Base-by-base conservation (phyloP, 2,113 vertebrate genomes). In the Hoplias malabaricus region DNA sequence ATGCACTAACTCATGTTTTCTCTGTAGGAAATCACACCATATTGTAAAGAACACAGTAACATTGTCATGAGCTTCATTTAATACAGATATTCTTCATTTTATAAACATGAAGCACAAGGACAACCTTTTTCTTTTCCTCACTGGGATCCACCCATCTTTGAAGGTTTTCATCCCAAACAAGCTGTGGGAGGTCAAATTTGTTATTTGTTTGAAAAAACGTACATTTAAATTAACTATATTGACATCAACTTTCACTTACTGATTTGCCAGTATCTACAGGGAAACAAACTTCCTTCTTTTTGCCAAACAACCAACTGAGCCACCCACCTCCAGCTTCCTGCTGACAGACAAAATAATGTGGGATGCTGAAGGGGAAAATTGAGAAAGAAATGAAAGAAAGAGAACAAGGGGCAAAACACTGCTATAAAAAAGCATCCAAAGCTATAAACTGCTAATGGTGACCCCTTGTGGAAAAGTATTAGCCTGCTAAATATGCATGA, bases 261-360 rank as follows among this genome's bases (percentile, higher is more conserved):
- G 59, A n/a, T 63, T 63, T 63, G 33, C 34, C 31, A 14, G 59
- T 34, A 63, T 25, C 33, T 9, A 19, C 34, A n/a, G n/a, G 31
- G 10, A 63, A 63, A 33, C 8, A 3, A 4, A 21, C 19, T 63
- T 63, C 59, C 19, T 34, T 63, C 31, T 63, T 63, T 36, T 36
- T 63, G 31, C 59, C 14, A 36, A 63, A 63, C 5, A 63, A 33
- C 59, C 59, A 63, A 19, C 59, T 63, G 31, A 63, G 36, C 59
- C 59, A 63, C 14, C 31, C 59, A 21, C 33, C 31, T 63, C 59
- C 59, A 36, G 59, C 12, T n/a, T 63, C 59, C 59, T 63, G 48
- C 19, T 46, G 10, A 53, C 2, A 61, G 4, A 33, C 13, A 61
- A 21, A 34, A 34, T 9, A 36, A 33, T 31, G 1, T 13, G 11